Evolutionary conservation across 2,113 vertebrate species (phyloP).

Genomic region (Zingel zingel): DNA sequence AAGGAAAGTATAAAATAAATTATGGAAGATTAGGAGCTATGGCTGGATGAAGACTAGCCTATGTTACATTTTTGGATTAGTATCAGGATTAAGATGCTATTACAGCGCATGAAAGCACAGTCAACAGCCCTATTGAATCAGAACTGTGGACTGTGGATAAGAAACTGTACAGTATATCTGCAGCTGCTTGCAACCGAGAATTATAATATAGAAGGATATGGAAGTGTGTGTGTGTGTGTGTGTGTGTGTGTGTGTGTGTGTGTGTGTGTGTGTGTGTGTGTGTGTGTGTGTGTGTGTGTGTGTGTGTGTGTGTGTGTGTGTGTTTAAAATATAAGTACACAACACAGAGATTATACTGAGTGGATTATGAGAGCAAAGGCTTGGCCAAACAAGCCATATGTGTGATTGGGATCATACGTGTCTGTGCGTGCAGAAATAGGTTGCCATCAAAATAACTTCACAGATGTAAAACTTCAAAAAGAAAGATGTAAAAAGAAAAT

Average conservation of each 20-base stretch:
- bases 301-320: neutral
- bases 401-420: slow-evolving; percentile 23
- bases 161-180: too few relatives aligned
- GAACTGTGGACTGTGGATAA: too few relatives aligned
- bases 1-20: slow-evolving; percentile 1
- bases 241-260: too few relatives aligned
- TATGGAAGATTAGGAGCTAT: too few relatives aligned
- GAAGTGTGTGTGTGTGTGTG: too few relatives aligned
- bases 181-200: too few relatives aligned
- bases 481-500: neutral
- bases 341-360: slow-evolving; percentile 57
- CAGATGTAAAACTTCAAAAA: slow-evolving; percentile 8
- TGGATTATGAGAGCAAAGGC: slow-evolving; percentile 46
- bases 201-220: too few relatives aligned
- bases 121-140: too few relatives aligned
- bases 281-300: too few relatives aligned
- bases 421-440: neutral
- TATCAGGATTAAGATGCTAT: neutral
- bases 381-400: slow-evolving; percentile 38
- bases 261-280: too few relatives aligned
- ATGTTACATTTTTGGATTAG: too few relatives aligned
- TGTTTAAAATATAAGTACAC: slow-evolving; percentile 26
- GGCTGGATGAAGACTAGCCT: too few relatives aligned
- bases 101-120: neutral
- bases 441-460: neutral